A percentile compares a stretch with the other conserved stretches of the same genome.
phyloP scores from a whole-genome alignment of 1,140 invertebrate species.

The Temnothorax longispinosus region DNA sequence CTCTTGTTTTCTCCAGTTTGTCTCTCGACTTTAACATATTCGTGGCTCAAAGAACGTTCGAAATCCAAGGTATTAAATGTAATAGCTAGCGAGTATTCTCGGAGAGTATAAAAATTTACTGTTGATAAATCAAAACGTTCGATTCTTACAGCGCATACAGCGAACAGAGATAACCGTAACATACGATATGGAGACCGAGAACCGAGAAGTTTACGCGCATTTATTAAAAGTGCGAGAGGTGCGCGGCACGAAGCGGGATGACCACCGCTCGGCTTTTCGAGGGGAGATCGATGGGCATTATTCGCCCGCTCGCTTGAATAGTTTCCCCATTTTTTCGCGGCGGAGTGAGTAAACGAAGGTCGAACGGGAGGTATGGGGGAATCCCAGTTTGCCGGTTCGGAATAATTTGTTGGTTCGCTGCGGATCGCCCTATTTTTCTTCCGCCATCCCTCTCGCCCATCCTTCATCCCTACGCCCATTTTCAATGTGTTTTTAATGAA shows the following conservation, averaged over 20 bases:
- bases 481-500: conserved; percentile 61
- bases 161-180: conserved; percentile 16
- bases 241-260: conserved; percentile 56
- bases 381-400: conserved; percentile 74
- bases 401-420: conserved; percentile 79
- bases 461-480: not conserved
- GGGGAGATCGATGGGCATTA: conserved; percentile 80
- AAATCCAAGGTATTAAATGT: not conserved
- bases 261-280: conserved; percentile 68
- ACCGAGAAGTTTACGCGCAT: conserved; percentile 71
- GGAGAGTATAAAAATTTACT: not conserved
- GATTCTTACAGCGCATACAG: not conserved
- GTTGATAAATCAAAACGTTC: not conserved
- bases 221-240: conserved; percentile 75
- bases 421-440: conserved; percentile 63
- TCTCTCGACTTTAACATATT: not conserved
- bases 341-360: conserved; percentile 34
- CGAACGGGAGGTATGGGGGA: conserved; percentile 47
- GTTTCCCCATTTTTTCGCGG: conserved; percentile 72
- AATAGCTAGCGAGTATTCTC: not conserved
- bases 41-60: not conserved
- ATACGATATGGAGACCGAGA: conserved; percentile 15
- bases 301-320: conserved; percentile 76
- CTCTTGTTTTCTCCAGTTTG: not conserved
- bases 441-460: not conserved